Evolutionary conservation across 2,888 invertebrate genomes (phyloP).

Genomic region (Lasioglossum malachurum): DNA sequence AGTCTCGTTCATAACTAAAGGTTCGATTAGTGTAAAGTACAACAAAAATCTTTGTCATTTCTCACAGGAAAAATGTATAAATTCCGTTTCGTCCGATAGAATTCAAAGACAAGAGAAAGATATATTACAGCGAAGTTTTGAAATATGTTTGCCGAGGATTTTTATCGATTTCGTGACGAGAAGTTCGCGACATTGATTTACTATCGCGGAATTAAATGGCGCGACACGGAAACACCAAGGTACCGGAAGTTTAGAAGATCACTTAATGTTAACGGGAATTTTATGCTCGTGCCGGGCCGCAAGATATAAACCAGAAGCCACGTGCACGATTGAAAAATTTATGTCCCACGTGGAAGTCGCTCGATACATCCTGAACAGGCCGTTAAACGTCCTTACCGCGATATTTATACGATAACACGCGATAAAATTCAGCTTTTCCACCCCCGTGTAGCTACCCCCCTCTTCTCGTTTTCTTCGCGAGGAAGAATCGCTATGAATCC

Average conservation of each 20-base stretch:
- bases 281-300: neutral
- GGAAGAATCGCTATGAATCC: neutral
- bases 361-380: constrained; percentile 25
- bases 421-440: constrained; percentile 15
- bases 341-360: constrained; percentile 10
- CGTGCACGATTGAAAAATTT: constrained; percentile 25
- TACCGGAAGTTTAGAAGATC: neutral
- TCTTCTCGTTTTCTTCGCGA: neutral
- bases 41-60: too few relatives aligned
- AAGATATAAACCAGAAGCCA: neutral
- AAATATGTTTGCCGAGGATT: neutral
- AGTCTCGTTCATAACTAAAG: neutral
- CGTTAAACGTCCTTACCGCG: constrained; percentile 18
- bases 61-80: too few relatives aligned
- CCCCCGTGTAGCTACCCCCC: neutral
- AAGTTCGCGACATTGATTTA: neutral
- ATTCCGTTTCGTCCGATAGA: neutral
- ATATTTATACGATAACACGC: constrained; percentile 30
- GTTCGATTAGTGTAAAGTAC: neutral
- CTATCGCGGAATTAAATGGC: neutral
- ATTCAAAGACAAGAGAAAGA: too few relatives aligned
- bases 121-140: too few relatives aligned
- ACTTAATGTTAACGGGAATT: constrained; percentile 6
- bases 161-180: neutral
- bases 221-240: neutral